These are phyloP conservation scores for Calephelis virginiensis DNA, from an alignment of 1,140 invertebrate genomes.

Conservation along the genomic window DNA sequence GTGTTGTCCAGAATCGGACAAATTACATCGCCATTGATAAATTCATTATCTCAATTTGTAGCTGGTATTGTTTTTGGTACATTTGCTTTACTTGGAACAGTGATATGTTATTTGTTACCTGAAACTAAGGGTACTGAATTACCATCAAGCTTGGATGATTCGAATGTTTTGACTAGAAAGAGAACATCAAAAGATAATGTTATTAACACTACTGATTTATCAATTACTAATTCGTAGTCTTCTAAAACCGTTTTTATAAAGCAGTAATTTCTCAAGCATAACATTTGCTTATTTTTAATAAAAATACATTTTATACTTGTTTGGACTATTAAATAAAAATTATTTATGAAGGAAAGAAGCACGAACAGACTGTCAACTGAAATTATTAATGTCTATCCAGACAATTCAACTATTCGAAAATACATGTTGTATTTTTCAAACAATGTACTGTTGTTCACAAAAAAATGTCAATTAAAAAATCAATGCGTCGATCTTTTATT, in stretches of 20 bases:
- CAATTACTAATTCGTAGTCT: neutral
- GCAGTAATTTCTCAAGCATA: neutral
- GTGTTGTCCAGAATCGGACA: slow-evolving; percentile 78
- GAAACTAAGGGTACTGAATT: slow-evolving; percentile 58
- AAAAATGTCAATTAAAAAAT: no score
- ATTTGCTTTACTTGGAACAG: slow-evolving; percentile 80
- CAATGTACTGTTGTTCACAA: no score
- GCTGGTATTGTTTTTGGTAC: slow-evolving; percentile 83
- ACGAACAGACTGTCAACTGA: no score
- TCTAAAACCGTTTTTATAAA: neutral
- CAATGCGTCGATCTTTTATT: no score
- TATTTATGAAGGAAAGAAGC: no score
- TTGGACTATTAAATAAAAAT: no score
- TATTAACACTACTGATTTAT: neutral
- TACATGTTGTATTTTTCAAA: no score
- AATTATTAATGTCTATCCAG: no score
- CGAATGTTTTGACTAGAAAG: slow-evolving; percentile 32
- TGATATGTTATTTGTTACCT: slow-evolving; percentile 80
- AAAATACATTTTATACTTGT: neutral
- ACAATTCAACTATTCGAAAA: no score
- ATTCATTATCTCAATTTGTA: slow-evolving; percentile 55
- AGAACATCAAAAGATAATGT: slow-evolving; percentile 19
- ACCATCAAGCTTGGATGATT: slow-evolving; percentile 51
- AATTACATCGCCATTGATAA: slow-evolving; percentile 73
- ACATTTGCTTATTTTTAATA: neutral